Conservation (phyloP, 2,888 invertebrate species). For the Agonum fuliginosum region DNA sequence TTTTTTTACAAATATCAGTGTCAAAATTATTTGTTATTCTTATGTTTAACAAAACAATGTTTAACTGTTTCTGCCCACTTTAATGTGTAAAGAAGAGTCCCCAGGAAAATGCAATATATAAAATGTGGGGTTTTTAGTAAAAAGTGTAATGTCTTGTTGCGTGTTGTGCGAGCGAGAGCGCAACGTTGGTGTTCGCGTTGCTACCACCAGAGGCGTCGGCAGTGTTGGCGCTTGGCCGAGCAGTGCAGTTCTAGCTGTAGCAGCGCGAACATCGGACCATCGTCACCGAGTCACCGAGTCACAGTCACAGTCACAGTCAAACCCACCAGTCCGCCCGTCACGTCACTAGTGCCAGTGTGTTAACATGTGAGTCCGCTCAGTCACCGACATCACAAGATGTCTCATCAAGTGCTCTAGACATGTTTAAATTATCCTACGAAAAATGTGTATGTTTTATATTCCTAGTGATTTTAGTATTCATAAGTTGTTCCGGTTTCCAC, state of each 20-base stretch:
- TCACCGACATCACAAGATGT: background rate
- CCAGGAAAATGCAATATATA: background rate
- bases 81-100: too few relatives aligned
- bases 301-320: background rate
- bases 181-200: slow-evolving; percentile 42
- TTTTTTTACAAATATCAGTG: too few relatives aligned
- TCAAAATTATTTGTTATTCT: too few relatives aligned
- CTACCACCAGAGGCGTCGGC: slow-evolving; percentile 44
- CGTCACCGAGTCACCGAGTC: background rate
- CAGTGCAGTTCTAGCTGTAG: slow-evolving; percentile 71
- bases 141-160: background rate
- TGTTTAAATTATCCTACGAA: slow-evolving; percentile 72
- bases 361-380: background rate
- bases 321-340: background rate
- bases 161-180: slow-evolving; percentile 7
- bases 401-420: too few relatives aligned
- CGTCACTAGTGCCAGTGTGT: background rate
- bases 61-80: too few relatives aligned
- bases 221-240: slow-evolving; percentile 46
- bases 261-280: slow-evolving; percentile 67
- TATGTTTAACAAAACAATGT: too few relatives aligned
- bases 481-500: slow-evolving; percentile 73
- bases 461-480: slow-evolving; percentile 71
- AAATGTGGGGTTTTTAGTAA: background rate
- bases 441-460: slow-evolving; percentile 73